Evolutionary conservation across 2,113 vertebrate genomes (phyloP).

Genomic region (Nasalis larvatus): DNA sequence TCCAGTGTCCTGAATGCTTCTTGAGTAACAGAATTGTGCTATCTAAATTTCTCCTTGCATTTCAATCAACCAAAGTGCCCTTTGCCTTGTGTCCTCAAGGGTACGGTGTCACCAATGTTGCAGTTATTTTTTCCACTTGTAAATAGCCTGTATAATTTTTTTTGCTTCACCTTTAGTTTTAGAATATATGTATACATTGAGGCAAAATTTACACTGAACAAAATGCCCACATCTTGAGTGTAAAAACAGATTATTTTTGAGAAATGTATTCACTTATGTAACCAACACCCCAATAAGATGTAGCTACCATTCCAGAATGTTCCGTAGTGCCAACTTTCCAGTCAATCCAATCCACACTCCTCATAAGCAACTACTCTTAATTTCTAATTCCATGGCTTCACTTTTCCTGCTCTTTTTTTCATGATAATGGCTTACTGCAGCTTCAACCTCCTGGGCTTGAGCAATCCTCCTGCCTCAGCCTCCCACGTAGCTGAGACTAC

Average conservation of each 20-base stretch:
- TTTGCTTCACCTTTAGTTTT: neutral
- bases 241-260: neutral
- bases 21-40: constrained; percentile 52
- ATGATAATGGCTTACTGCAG: too few species aligned
- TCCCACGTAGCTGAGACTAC: too few species aligned
- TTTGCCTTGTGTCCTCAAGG: neutral
- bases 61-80: constrained; percentile 60
- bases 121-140: neutral
- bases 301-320: neutral
- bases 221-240: neutral
- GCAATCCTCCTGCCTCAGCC: too few species aligned
- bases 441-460: too few species aligned
- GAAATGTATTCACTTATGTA: neutral
- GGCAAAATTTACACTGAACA: neutral
- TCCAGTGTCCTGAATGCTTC: constrained; percentile 52
- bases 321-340: neutral
- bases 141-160: neutral
- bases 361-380: neutral
- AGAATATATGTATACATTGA: neutral
- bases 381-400: neutral
- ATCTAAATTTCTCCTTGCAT: constrained; percentile 61
- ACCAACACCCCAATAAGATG: neutral
- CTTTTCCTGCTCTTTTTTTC: neutral
- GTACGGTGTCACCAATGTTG: fast-evolving
- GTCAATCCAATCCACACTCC: neutral